These are phyloP conservation scores for Scomber scombrus DNA, from an alignment of 2,113 vertebrate genomes.

Conservation along the genomic window DNA sequence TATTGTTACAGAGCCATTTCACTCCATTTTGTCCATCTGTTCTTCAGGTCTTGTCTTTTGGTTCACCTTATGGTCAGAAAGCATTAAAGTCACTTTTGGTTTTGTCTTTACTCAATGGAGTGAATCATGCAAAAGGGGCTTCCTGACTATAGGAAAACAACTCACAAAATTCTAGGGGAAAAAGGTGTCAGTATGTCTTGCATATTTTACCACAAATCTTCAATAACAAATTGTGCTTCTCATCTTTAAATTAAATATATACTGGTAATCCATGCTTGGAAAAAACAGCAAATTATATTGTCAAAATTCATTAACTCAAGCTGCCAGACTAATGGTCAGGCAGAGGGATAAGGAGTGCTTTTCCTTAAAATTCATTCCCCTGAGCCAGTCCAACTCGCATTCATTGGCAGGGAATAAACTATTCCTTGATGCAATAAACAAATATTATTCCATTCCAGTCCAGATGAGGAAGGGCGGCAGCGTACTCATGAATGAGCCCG, in stretches of 20 bases:
- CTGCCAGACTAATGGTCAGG: constrained; percentile 3
- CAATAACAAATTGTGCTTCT: background rate
- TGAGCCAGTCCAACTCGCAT: constrained; percentile 22
- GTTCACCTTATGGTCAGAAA: constrained; percentile 65
- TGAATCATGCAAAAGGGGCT: constrained; percentile 32
- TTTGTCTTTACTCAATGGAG: constrained; percentile 65
- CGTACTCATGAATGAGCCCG: constrained; percentile 79
- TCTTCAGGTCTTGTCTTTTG: constrained; percentile 59
- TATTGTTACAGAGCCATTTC: constrained; percentile 69
- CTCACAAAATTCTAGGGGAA: background rate
- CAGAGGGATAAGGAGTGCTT: background rate
- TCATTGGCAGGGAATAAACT: constrained; percentile 74
- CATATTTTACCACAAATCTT: background rate
- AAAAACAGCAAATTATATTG: constrained; percentile 4
- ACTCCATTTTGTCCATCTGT: constrained; percentile 79
- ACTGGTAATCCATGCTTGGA: background rate
- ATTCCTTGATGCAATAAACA: constrained; percentile 85
- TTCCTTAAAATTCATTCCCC: constrained; percentile 37
- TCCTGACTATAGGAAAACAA: constrained; percentile 44
- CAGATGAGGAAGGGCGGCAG: constrained; percentile 62
- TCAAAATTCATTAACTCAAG: background rate
- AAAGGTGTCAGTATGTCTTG: background rate
- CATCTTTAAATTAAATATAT: background rate
- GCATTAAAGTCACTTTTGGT: constrained; percentile 67
- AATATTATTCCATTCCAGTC: constrained; percentile 81